Base-by-base conservation (phyloP, 2,113 vertebrate genomes). In the Condylura cristata region DNA sequence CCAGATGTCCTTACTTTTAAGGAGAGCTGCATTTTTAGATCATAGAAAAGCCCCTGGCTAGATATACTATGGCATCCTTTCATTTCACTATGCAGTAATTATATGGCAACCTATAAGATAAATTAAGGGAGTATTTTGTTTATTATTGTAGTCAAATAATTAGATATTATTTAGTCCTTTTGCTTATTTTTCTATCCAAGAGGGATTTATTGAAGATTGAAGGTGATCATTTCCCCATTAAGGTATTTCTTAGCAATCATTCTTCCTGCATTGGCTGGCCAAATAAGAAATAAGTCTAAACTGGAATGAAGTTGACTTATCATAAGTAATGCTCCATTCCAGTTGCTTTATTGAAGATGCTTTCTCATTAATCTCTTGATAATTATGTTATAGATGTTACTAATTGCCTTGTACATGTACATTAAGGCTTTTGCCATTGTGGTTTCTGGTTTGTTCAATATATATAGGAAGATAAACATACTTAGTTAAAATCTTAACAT, bases 301-400 rank as follows among this genome's bases (percentile, higher is more conserved):
- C 75, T 79, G 44, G 41, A 90, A 63, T 89, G 41, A 86, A 86
- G 8, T 89, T 93, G 11, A 72, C 61, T 32, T 9, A 39, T 32
- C 28, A 48, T 91, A 34, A 86, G 24, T 37, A 71, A 58, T 34
- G 14, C 16, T 74, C n/a, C 20, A 37, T 32, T 86, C 22, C 14
- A 75, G 32, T 87, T 68, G 44, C 41, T 90, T 79, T 86, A 85
- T 63, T 72, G 44, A 95, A 37, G 76, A 71, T 86, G 2, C 66
- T 61, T 68, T 82, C 89, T 95, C 8, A 2, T 85, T 92, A 61
- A 91, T 93, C 8, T 92, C 60, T 92, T 79, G 56, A 34, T 91
- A 63, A 82, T 82, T 93, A 22, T 53, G 17, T 86, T 86, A 56
- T 28, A 86, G 46, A 51, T 51, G 26, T 24, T 89, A 81, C 39